Base-by-base conservation (phyloP, 2,888 invertebrate genomes). In the Tuta absoluta region DNA sequence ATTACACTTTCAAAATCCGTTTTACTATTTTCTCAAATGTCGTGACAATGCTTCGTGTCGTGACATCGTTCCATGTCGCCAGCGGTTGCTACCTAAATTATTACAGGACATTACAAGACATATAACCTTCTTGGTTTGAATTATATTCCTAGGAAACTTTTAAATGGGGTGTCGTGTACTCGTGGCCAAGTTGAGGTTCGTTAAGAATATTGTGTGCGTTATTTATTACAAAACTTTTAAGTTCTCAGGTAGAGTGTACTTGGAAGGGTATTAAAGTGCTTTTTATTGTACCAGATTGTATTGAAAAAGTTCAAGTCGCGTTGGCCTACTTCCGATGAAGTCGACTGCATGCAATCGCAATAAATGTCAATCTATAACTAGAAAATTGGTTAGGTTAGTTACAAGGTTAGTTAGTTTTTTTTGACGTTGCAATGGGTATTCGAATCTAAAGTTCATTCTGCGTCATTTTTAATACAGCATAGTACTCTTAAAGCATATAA, bases 71-170 rank as follows among this genome's bases (percentile, higher is more conserved):
- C 59, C 41, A 41, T 59, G 59, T 17, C 58, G 38, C 21, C 23
- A 14, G n/a, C 5, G n/a, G 45, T 45, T 21, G n/a, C 45, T 1
- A 24, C 45, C 5, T n/a, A 24, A 60, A 60, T 24, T 60, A 60
- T 60, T 60, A 23, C 60, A 45, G 24, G 17, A 23, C 60, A 60
- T 45, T 28, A 58, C 60, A 41, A 38, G 60, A 60, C 23, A 21
- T 41, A 59, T 59, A 59, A 41, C 21, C 19, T 58, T 58, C 19
- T 33, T 17, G 24, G 51, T 53, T 60, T 60, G 60, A 60, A 33
- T 60, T 60, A 60, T 60, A 24, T 56, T n/a, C n/a, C 21, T 45
- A 17, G 23, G 14, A 45, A 60, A 45, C 45, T 60, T 56, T 41
- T 60, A 60, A 60, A 60, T 60, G 60, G 41, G 45, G 60, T 45